Base-by-base conservation (phyloP, 2,888 invertebrate genomes). In the Phasia obesa region DNA sequence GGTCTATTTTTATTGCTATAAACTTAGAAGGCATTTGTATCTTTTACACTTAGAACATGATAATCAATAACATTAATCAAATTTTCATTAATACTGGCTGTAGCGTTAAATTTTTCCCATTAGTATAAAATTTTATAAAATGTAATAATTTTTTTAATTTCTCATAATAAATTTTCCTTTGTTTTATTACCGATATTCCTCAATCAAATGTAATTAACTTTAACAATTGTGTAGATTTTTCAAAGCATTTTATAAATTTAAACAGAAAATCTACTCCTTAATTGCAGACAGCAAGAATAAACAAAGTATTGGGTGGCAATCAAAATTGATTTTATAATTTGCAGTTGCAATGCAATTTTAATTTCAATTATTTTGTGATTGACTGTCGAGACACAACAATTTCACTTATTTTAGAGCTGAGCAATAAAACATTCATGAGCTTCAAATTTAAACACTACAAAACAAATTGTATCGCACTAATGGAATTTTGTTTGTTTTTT, bases 291-390 rank as follows among this genome's bases (percentile, higher is more conserved):
- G 21, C 17, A 60, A 73, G 59, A 71, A 47, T 19, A 62, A 49
- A 49, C 65, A 59, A 21, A 23, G 11, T 51, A 38, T 65, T 25
- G 57, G 27, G 42, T 42, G 57, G 64, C 17, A 62, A 70, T 49
- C 65, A 47, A 51, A 81, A 76, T 60, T 81, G 57, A 21, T 69
- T 77, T 62, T 53, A 13, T 49, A 57, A 74, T 74, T 67, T 80
- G 55, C 67, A 47, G 51, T 25, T 65, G 51, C 53, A 76, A 49
- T 77, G 73, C 77, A 84, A 84, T 78, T 84, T 84, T 77, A 60
- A 74, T 70, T 81, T 84, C 77, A 84, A 81, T 78, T 81, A 75
- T 65, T 78, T 71, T 81, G 70, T 80, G 77, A 77, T 70, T 81
- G 78, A 47, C 80, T 77, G 76, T 64, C 64, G 62, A 76, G 80